phyloP scores from a whole-genome alignment of 2,113 vertebrate species.

The Myocastor coypus region DNA sequence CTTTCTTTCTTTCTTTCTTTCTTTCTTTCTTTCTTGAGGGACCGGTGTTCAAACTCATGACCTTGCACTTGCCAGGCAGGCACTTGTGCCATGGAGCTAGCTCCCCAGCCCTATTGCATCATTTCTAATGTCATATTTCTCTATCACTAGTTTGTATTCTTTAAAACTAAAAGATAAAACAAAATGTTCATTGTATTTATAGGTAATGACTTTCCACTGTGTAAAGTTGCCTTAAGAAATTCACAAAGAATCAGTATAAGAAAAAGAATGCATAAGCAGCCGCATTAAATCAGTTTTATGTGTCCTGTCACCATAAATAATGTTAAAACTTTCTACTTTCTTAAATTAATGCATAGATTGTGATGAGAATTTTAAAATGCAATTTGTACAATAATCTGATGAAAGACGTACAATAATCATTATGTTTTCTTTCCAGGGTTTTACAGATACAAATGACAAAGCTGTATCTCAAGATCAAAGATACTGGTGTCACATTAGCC shows the following conservation, averaged over 20 bases:
- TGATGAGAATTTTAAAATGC: background rate
- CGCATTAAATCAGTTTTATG: background rate
- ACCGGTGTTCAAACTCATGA: no score
- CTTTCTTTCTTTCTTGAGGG: no score
- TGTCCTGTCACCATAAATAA: background rate
- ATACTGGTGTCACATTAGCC: background rate
- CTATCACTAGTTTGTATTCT: no score
- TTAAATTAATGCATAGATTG: background rate
- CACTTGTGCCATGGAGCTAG: no score
- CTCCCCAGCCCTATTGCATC: no score
- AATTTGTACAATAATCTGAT: background rate
- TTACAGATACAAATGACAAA: background rate
- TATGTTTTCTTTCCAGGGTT: background rate
- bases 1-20: no score
- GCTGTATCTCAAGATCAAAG: background rate
- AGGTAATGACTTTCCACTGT: background rate
- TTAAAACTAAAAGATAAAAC: no score
- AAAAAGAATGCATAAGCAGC: background rate
- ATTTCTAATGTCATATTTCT: no score
- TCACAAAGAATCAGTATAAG: background rate
- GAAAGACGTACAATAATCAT: background rate
- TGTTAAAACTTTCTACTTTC: background rate
- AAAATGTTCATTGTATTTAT: background rate
- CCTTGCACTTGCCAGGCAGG: no score
- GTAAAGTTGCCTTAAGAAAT: background rate